phyloP scores from a whole-genome alignment of 2,113 vertebrate genomes.

The Tenebrosternarchus preto region DNA sequence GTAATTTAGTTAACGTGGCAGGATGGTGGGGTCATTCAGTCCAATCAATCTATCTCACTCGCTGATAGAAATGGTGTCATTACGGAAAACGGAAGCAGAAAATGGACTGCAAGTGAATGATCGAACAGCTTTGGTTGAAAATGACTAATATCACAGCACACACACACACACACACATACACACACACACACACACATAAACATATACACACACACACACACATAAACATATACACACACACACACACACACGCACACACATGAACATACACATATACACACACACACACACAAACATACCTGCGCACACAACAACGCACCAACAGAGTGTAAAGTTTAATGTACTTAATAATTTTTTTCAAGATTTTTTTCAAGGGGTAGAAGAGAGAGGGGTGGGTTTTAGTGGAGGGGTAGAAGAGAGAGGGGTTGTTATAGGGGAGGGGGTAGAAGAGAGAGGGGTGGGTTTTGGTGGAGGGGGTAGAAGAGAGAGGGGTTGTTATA shows the following conservation, averaged over 20 bases:
- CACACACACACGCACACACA: too few species aligned
- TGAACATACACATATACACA: not conserved
- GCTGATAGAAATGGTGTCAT: constrained; percentile 47
- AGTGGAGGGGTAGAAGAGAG: too few species aligned
- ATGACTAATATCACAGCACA: constrained; percentile 21
- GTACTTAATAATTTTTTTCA: too few species aligned
- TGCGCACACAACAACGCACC: not conserved
- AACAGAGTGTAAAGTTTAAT: too few species aligned
- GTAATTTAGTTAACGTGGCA: constrained; percentile 52
- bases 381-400: too few species aligned
- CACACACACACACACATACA: constrained; percentile 8
- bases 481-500: too few species aligned
- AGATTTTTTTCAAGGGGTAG: too few species aligned
- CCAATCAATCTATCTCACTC: constrained; percentile 52
- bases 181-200: constrained; percentile 1
- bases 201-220: not conserved
- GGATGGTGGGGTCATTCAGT: constrained; percentile 40
- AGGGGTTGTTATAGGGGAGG: too few species aligned
- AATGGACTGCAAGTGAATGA: constrained; percentile 41
- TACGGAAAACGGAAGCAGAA: constrained; percentile 29
- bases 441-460: too few species aligned
- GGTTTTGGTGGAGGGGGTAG: too few species aligned
- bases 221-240: too few species aligned
- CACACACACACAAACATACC: not conserved
- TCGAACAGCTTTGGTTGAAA: constrained; percentile 18